These are phyloP conservation scores for Chrysolina oricalcia DNA, from an alignment of 2,888 invertebrate species.

Conservation along the genomic window DNA sequence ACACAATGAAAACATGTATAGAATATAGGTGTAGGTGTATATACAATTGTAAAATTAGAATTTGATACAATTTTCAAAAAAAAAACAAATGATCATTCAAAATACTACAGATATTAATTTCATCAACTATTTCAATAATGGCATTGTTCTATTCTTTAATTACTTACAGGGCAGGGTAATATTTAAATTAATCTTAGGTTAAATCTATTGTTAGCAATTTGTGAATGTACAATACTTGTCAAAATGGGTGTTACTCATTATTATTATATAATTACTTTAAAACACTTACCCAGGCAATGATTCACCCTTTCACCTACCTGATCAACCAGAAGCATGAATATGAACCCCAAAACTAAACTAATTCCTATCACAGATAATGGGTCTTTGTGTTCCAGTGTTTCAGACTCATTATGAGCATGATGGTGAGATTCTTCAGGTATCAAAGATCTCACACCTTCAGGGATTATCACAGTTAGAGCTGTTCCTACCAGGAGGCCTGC, in stretches of 20 bases:
- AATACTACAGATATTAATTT: background rate
- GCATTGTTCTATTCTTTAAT: too few species aligned
- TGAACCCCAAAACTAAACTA: slow-evolving; percentile 94
- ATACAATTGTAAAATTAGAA: too few species aligned
- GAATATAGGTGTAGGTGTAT: too few species aligned
- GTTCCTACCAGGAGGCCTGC: slow-evolving; percentile 98
- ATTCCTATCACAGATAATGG: slow-evolving; percentile 91
- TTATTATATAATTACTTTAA: too few species aligned
- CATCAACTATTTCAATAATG: background rate
- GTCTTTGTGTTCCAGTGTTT: slow-evolving; percentile 73
- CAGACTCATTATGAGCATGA: slow-evolving; percentile 64
- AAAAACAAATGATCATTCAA: too few species aligned
- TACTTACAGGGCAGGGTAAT: too few species aligned
- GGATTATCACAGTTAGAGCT: slow-evolving; percentile 97
- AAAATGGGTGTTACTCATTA: background rate
- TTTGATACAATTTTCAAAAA: too few species aligned
- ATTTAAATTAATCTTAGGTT: too few species aligned
- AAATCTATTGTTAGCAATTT: background rate
- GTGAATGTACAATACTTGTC: too few species aligned
- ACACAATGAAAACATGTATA: too few species aligned
- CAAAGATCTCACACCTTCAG: slow-evolving; percentile 95
- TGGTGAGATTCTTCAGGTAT: slow-evolving; percentile 63
- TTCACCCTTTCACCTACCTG: slow-evolving; percentile 73
- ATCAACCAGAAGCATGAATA: slow-evolving; percentile 98
- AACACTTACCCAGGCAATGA: background rate